These are phyloP conservation scores for Scopus umbretta DNA, from an alignment of 2,113 vertebrate species.

Conservation along the genomic window DNA sequence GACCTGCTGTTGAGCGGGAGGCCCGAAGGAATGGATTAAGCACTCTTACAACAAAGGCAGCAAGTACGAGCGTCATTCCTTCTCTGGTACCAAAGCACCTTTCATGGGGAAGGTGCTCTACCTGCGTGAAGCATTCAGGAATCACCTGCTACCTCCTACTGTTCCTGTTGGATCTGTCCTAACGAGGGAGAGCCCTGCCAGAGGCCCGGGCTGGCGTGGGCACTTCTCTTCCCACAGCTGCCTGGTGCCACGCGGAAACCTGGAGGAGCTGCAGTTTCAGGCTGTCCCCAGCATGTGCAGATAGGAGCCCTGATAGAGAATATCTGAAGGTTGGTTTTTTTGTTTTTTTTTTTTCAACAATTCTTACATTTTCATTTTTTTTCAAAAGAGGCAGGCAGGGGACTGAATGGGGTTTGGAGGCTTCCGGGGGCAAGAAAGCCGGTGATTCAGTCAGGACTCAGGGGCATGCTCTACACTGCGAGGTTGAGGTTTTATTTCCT, in stretches of 20 bases:
- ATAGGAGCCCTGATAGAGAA: neutral
- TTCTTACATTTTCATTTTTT: neutral
- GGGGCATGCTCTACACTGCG: neutral
- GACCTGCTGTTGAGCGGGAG: neutral
- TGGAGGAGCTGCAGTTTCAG: neutral
- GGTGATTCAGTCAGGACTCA: neutral
- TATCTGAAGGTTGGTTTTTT: no score
- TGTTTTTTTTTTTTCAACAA: neutral
- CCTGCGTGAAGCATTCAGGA: neutral
- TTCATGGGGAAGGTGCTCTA: neutral
- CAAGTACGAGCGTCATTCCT: fast-evolving
- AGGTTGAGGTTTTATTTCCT: conserved; percentile 10
- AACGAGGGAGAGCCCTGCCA: fast-evolving
- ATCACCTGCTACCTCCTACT: neutral
- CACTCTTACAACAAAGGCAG: neutral
- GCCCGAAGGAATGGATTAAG: neutral
- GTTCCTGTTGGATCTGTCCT: neutral
- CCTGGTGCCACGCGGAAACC: neutral
- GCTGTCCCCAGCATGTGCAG: neutral
- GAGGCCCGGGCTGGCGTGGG: neutral
- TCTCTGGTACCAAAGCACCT: neutral
- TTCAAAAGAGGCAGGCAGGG: neutral
- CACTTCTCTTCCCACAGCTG: neutral
- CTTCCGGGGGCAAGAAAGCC: neutral
- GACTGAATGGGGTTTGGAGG: neutral